Conservation (phyloP, 2,113 vertebrate genomes). For the Gobio gobio region DNA sequence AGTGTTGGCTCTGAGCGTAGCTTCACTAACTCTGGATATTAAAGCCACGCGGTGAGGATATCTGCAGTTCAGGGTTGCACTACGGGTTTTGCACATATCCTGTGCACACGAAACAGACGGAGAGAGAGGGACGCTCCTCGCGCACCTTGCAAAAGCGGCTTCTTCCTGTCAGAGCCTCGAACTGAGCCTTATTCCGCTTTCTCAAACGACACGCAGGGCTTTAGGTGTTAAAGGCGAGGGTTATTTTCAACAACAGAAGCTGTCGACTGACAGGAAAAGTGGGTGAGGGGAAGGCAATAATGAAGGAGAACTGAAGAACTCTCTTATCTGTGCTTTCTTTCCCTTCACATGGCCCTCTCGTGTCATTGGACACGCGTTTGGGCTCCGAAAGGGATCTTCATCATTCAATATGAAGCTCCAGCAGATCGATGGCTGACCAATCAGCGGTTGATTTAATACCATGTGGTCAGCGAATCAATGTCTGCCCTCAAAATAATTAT, state of each 20-base stretch:
- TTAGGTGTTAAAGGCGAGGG: constrained; percentile 33
- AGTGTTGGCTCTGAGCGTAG: not conserved
- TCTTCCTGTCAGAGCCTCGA: constrained; percentile 46
- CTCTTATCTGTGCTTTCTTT: constrained; percentile 50
- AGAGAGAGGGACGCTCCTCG: constrained; percentile 4
- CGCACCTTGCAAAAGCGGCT: constrained; percentile 25
- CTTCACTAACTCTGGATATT: not conserved
- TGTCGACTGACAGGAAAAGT: constrained; percentile 56
- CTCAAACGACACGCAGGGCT: not conserved
- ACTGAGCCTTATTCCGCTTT: constrained; percentile 31
- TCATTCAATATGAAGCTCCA: not conserved
- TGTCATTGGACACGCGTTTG: not conserved
- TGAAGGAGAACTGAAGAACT: constrained; percentile 28
- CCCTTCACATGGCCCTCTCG: not conserved
- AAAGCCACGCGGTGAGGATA: constrained; percentile 3
- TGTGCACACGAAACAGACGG: constrained; percentile 16
- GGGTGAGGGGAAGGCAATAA: constrained; percentile 34
- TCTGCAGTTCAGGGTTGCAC: constrained; percentile 18
- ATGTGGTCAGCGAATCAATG: constrained; percentile 31
- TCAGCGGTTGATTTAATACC: constrained; percentile 24
- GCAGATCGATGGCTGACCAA: constrained; percentile 32
- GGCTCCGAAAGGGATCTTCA: not conserved
- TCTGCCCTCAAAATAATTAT: constrained; percentile 24
- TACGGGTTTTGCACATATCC: constrained; percentile 44
- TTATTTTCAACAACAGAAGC: constrained; percentile 45